Percentiles rank a stretch among this genome's conserved stretches.
phyloP scores from a whole-genome alignment of 1,140 invertebrate species.

The Homalodisca vitripennis region DNA sequence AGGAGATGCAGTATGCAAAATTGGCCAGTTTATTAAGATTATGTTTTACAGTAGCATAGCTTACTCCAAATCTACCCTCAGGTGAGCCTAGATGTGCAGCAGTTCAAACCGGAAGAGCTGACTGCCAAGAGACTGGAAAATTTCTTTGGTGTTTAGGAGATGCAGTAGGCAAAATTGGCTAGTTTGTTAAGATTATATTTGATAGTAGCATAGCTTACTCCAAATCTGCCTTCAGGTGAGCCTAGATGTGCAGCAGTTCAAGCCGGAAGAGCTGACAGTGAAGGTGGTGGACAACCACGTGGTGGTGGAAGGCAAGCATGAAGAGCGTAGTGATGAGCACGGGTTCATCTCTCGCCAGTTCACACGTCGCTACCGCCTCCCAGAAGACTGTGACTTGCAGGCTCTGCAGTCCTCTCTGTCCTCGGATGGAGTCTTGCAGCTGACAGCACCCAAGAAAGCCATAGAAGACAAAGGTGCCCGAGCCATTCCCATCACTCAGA shows the following conservation, averaged over 20 bases:
- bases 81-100: too few relatives aligned
- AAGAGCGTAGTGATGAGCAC: conserved; percentile 63
- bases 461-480: neutral
- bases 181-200: too few relatives aligned
- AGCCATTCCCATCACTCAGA: conserved; percentile 32
- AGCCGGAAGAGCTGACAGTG: conserved; percentile 75
- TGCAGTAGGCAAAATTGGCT: too few relatives aligned
- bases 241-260: too few relatives aligned
- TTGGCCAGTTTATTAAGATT: too few relatives aligned
- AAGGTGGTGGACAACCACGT: conserved; percentile 66
- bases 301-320: conserved; percentile 67
- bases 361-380: conserved; percentile 60
- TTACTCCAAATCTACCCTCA: too few relatives aligned
- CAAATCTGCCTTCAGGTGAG: too few relatives aligned
- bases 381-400: conserved; percentile 59
- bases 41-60: too few relatives aligned
- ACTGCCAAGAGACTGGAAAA: too few relatives aligned
- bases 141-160: too few relatives aligned
- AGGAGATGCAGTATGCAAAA: too few relatives aligned
- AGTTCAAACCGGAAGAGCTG: too few relatives aligned
- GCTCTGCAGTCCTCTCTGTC: conserved; percentile 59
- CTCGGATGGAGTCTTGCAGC: conserved; percentile 61
- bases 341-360: conserved; percentile 63
- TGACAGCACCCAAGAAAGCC: conserved; percentile 57
- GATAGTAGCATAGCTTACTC: conserved; percentile 78